Base-by-base conservation (phyloP, 2,888 invertebrate genomes). In the Stenoptilia bipunctidactyla region DNA sequence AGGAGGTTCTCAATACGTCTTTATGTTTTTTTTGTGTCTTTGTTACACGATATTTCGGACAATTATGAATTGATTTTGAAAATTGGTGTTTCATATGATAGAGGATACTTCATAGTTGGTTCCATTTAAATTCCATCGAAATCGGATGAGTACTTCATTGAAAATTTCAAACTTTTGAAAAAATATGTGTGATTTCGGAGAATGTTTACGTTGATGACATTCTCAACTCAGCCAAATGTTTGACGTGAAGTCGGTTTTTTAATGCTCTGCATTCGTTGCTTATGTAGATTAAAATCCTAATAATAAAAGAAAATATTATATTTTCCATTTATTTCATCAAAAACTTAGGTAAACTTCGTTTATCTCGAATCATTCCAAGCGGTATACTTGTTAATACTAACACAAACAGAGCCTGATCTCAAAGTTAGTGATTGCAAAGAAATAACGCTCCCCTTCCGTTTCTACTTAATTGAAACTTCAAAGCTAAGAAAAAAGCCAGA, bases 401-500 rank as follows among this genome's bases (percentile, higher is more conserved):
- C 3, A 30, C n/a, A 30, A 30, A 30, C 20, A 20, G 20, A 30
- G 2, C 12, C 10, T n/a, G 30, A 30, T 30, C 30, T 30, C 30
- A 30, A 30, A 30, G 30, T 12, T 30, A 30, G 30, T 30, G n/a
- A 30, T 30, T 30, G 30, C 30, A 30, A 30, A 30, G 30, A 30
- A 30, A 30, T 30, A 30, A 30, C 30, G 3, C 10, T 12, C 30
- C n/a, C 30, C 4, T 34, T 34, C 10, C 30, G 34, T 34, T 12
- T 20, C 15, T 34, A 38, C 38, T n/a, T 20, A 38, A 38, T 15
- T 13, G n/a, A 27, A 33, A 37, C 20, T 27, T 30, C 30, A 30
- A 30, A 30, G 34, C 34, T 14, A 5, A 34, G 48, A 65, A 62
- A 63, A 72, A 66, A 64, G 53, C 65, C 58, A 67, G 66, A 65